Conservation (phyloP, 2,888 invertebrate genomes). For the Herminia tarsipennalis region DNA sequence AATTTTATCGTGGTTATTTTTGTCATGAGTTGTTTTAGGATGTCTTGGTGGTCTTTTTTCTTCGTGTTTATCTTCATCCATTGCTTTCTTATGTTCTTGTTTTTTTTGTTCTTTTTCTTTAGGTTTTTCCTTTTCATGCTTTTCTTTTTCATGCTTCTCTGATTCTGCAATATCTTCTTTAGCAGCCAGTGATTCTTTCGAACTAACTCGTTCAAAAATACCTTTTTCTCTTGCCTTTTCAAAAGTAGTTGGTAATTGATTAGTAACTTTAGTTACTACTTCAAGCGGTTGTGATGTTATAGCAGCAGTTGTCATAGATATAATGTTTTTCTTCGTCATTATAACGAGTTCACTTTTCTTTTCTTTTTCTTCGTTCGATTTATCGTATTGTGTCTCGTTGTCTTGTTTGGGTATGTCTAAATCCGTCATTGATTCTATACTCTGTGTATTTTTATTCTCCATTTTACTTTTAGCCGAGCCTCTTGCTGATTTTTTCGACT, state of each 20-base stretch:
- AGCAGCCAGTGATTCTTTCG: slow-evolving; percentile 76
- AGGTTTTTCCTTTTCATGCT: slow-evolving; percentile 34
- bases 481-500: slow-evolving; percentile 21
- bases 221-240: slow-evolving; percentile 82
- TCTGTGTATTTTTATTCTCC: slow-evolving; percentile 38
- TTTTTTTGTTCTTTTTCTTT: slow-evolving; percentile 36
- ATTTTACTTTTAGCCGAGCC: slow-evolving; percentile 42
- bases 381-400: slow-evolving; percentile 80
- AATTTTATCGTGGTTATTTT: slow-evolving; percentile 25
- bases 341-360: slow-evolving; percentile 76
- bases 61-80: slow-evolving; percentile 56
- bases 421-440: slow-evolving; percentile 51
- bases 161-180: slow-evolving; percentile 58
- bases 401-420: slow-evolving; percentile 69
- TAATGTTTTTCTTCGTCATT: slow-evolving; percentile 78
- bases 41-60: slow-evolving; percentile 59
- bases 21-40: slow-evolving; percentile 34
- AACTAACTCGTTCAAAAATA: slow-evolving; percentile 76
- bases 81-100: slow-evolving; percentile 38
- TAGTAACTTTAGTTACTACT: slow-evolving; percentile 83
- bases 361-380: slow-evolving; percentile 73
- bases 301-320: slow-evolving; percentile 86
- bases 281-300: slow-evolving; percentile 85
- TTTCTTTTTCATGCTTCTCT: slow-evolving; percentile 35
- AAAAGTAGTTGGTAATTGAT: slow-evolving; percentile 78